Base-by-base conservation (phyloP, 2,113 vertebrate genomes). In the Euleptes europaea region DNA sequence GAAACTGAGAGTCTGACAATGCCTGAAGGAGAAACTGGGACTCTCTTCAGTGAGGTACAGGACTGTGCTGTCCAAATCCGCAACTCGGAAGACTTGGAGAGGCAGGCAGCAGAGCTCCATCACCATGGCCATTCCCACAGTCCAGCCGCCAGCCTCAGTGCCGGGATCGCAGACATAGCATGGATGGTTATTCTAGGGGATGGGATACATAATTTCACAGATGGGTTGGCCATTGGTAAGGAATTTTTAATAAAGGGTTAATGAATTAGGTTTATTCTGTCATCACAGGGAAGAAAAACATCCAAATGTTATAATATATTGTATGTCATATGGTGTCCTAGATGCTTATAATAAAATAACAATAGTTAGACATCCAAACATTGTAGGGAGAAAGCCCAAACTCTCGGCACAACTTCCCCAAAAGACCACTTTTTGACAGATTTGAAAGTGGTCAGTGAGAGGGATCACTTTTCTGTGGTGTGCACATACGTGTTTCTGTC, bases 181-280 rank as follows among this genome's bases (percentile, higher is more conserved):
- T 97, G 96, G 96, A 97, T 97, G 96, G 95, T 97, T 73, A 93
- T 96, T 67, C 92, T 97, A 86, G 96, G 96, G 33, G 96, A 97
- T 0, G 94, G 96, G 44, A 88, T 97, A 31, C 96, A 97, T 92
- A 97, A 97, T 93, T 94, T 97, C 90, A 96, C 92, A 0, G 96
- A 97, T 0, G 97, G 97, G 66, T 83, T 97, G 71, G 97, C 97
- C 67, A 97, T 98, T 81, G 97, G 97, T 97, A 75, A 86, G 92
- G 31, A 51, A 13, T 74, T 72, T 19, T 40, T 28, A 54, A 42
- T 31, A 21, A 26, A 26, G 8, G 54, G 12, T 63, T 63, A 63
- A 26, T 63, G 7, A 26, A 63, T 63, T 73, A 1, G 28, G 26
- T 26, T 33, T 44, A 31, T 49, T 49, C 67, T 65, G 72, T 40